Conservation (phyloP, 2,888 invertebrate species). For the Drosophila borborema region DNA sequence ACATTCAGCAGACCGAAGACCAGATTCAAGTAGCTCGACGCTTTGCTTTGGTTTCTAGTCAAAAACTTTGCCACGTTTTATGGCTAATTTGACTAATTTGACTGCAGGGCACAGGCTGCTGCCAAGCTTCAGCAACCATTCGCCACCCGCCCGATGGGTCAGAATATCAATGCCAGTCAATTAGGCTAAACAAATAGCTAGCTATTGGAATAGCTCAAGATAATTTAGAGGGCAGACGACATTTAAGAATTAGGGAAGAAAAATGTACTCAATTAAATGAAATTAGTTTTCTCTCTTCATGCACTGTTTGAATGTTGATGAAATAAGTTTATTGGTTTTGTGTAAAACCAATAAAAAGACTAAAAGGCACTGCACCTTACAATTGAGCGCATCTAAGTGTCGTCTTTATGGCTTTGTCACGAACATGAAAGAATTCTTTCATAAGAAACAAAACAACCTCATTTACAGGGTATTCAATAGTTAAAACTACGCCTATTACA, state of each 20-base stretch:
- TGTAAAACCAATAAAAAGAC: too few relatives aligned
- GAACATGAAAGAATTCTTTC: neutral
- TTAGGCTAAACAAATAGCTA: conserved; percentile 50
- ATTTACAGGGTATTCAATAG: too few relatives aligned
- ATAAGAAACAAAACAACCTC: neutral
- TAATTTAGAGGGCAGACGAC: neutral
- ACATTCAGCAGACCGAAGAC: conserved; percentile 12
- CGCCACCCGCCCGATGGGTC: conserved; percentile 10
- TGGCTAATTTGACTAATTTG: conserved; percentile 73
- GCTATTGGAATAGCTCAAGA: conserved; percentile 10
- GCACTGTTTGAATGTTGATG: neutral
- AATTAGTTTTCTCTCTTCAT: conserved; percentile 22
- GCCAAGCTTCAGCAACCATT: conserved; percentile 3
- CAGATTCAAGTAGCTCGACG: conserved; percentile 15
- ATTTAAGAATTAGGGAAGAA: conserved; percentile 23
- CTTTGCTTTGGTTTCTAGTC: conserved; percentile 20
- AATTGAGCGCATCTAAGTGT: neutral
- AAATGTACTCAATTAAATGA: conserved; percentile 50
- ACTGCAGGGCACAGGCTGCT: conserved; percentile 34
- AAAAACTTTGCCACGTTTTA: conserved; percentile 51
- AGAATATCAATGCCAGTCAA: conserved; percentile 69
- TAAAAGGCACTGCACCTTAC: too few relatives aligned
- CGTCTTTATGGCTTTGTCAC: neutral
- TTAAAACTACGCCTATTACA: too few relatives aligned
- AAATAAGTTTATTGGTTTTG: neutral